A percentile compares a stretch with the other conserved stretches of the same genome.
Evolutionary conservation across 2,888 invertebrate genomes (phyloP).

Genomic region (Dynastes tityus): DNA sequence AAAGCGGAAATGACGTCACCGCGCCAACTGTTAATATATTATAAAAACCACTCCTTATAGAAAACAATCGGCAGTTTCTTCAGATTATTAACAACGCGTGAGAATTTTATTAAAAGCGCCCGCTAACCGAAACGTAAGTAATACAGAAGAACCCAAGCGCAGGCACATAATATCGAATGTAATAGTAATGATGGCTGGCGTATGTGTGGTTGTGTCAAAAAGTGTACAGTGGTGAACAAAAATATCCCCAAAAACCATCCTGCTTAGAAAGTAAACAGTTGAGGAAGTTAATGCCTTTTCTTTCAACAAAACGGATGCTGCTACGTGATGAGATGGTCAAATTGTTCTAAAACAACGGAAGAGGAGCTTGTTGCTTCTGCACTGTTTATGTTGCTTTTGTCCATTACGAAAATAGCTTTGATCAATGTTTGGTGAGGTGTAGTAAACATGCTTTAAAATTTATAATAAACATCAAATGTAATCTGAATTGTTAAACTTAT

Average conservation of each 20-base stretch:
- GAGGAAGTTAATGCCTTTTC: too few relatives aligned
- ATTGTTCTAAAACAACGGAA: too few relatives aligned
- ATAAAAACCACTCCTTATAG: slow-evolving; percentile 51
- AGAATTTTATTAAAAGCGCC: slow-evolving; percentile 53
- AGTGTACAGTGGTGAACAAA: not conserved
- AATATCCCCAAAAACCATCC: not conserved
- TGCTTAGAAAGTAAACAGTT: too few relatives aligned
- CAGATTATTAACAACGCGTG: slow-evolving; percentile 55
- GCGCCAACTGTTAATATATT: slow-evolving; percentile 44
- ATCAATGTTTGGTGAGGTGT: too few relatives aligned
- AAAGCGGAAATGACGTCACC: slow-evolving; percentile 48
- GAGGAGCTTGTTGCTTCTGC: too few relatives aligned
- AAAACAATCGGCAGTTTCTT: slow-evolving; percentile 55
- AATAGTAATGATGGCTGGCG: not conserved
- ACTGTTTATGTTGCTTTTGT: too few relatives aligned
- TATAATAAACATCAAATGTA: too few relatives aligned
- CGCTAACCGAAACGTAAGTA: not conserved
- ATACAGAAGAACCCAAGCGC: not conserved
- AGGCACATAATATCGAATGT: not conserved
- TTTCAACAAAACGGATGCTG: too few relatives aligned
- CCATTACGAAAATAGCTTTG: too few relatives aligned
- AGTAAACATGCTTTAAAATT: too few relatives aligned
- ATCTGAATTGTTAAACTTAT: too few relatives aligned
- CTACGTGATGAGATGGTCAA: too few relatives aligned
- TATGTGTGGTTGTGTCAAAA: not conserved